A percentile compares a stretch with the other conserved stretches of the same genome.
Evolutionary conservation across 2,888 invertebrate genomes (phyloP).

Genomic region (Boloria selene): DNA sequence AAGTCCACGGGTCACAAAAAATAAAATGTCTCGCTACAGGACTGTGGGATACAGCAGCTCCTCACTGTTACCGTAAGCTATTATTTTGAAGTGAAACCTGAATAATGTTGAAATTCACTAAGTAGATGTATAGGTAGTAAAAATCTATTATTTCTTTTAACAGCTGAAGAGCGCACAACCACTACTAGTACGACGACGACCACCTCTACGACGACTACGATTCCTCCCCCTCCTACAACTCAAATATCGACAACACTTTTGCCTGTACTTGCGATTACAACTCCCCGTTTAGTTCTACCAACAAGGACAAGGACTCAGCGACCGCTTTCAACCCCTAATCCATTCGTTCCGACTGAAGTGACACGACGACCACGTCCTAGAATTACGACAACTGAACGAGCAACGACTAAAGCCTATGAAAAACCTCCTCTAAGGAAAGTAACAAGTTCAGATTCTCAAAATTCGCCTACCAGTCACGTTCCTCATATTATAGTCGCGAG

Average conservation of each 20-base stretch:
- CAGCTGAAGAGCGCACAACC: slow-evolving; percentile 77
- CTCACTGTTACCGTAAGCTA: slow-evolving; percentile 86
- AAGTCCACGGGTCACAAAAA: slow-evolving; percentile 85
- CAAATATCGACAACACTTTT: slow-evolving; percentile 44
- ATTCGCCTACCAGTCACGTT: slow-evolving; percentile 70
- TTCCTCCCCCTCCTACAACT: slow-evolving; percentile 45
- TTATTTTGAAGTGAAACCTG: background rate
- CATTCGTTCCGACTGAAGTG: slow-evolving; percentile 47
- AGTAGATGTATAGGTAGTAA: too few relatives aligned
- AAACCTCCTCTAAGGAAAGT: slow-evolving; percentile 61
- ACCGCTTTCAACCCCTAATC: slow-evolving; percentile 51
- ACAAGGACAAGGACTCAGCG: slow-evolving; percentile 51
- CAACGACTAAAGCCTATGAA: slow-evolving; percentile 72
- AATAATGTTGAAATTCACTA: too few relatives aligned
- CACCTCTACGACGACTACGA: slow-evolving; percentile 47
- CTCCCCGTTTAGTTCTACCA: slow-evolving; percentile 50
- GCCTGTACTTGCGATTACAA: slow-evolving; percentile 44
- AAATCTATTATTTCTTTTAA: background rate
- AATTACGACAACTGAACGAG: slow-evolving; percentile 62
- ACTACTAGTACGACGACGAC: slow-evolving; percentile 52
- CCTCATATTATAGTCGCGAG: slow-evolving; percentile 84
- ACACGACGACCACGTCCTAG: slow-evolving; percentile 63
- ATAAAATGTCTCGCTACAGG: slow-evolving; percentile 89
- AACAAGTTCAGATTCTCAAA: slow-evolving; percentile 63
- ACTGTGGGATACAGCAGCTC: slow-evolving; percentile 89